Percentiles rank a stretch among this genome's conserved stretches.
Evolutionary conservation across 2,113 vertebrate genomes (phyloP).

Genomic region (Myrmecophaga tridactyla): DNA sequence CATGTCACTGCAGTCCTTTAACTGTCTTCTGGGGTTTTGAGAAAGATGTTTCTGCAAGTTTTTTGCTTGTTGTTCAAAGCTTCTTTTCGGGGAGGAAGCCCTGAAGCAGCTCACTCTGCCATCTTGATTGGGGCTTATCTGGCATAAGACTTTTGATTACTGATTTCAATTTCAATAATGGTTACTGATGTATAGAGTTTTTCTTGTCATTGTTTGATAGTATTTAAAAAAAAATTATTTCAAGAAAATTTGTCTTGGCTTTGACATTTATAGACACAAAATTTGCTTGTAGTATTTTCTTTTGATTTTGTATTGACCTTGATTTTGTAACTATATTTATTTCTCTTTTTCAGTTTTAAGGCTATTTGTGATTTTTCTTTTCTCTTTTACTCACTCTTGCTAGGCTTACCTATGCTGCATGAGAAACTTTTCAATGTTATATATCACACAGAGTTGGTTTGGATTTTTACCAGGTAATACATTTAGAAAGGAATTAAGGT

Average conservation of each 20-base stretch:
- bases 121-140: too few species aligned
- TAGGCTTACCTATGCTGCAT: not conserved
- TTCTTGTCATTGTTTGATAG: not conserved
- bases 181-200: not conserved
- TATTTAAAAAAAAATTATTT: not conserved
- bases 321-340: not conserved
- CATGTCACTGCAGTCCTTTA: too few species aligned
- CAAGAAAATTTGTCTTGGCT: not conserved
- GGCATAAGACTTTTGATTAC: not conserved
- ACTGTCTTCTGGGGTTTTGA: too few species aligned
- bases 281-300: not conserved
- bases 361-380: not conserved
- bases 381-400: not conserved
- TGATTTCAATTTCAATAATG: constrained; percentile 1
- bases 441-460: not conserved
- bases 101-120: too few species aligned
- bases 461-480: not conserved
- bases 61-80: too few species aligned
- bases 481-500: not conserved
- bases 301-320: not conserved
- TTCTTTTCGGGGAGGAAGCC: too few species aligned
- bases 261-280: not conserved
- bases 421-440: not conserved
- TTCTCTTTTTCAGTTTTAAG: not conserved
- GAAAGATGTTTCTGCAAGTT: too few species aligned